phyloP scores from a whole-genome alignment of 2,797 vertebrate species.

The Neoniphon sammara region DNA sequence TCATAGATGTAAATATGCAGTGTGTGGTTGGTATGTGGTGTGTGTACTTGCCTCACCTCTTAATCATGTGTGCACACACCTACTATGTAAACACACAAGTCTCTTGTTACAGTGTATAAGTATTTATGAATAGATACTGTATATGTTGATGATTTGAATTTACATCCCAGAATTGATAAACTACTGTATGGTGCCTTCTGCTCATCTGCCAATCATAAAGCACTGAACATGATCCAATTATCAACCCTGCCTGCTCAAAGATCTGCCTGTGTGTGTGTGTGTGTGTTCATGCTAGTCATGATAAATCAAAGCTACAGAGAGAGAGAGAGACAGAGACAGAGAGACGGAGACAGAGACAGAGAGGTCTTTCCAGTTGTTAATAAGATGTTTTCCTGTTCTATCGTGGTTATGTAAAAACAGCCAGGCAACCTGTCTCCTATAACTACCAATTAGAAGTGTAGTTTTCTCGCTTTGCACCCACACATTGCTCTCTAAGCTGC shows the following conservation, averaged over 20 bases:
- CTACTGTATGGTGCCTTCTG: background rate
- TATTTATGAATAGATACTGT: background rate
- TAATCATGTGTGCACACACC: background rate
- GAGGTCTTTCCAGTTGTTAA: constrained; percentile 18
- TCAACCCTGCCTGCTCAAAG: background rate
- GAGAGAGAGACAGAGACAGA: background rate
- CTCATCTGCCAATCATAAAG: background rate
- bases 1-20: background rate
- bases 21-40: background rate
- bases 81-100: background rate
- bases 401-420: constrained; percentile 26
- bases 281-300: background rate
- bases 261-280: background rate
- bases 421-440: constrained; percentile 32
- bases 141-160: background rate
- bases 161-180: constrained; percentile 9
- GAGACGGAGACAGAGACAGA: background rate
- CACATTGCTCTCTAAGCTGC: constrained; percentile 33
- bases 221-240: constrained; percentile 18
- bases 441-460: constrained; percentile 59
- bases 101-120: background rate
- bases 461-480: constrained; percentile 36
- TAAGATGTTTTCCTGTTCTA: constrained; percentile 36
- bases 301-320: constrained; percentile 34
- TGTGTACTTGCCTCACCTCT: no score